These are phyloP conservation scores for Dicyrtomina minuta DNA, from an alignment of 2,888 invertebrate species.

Conservation along the genomic window DNA sequence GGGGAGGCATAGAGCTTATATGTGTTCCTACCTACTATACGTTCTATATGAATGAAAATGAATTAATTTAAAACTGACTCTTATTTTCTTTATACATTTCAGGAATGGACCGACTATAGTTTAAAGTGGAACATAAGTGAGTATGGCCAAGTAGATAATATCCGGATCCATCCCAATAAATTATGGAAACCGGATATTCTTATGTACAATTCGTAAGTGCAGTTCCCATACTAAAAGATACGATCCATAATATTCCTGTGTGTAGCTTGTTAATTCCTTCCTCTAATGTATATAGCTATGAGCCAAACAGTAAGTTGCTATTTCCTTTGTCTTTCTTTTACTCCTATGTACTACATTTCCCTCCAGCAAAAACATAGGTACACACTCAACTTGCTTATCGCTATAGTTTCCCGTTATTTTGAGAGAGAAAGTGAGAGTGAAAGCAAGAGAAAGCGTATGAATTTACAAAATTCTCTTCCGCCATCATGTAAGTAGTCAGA, in stretches of 20 bases:
- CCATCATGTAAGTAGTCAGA: too few relatives aligned
- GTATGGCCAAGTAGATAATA: constrained; percentile 89
- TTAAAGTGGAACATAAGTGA: constrained; percentile 94
- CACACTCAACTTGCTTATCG: too few relatives aligned
- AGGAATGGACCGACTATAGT: constrained; percentile 99
- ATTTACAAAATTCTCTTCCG: neutral
- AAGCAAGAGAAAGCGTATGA: too few relatives aligned
- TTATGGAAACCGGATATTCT: constrained; percentile 99
- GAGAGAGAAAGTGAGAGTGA: too few relatives aligned
- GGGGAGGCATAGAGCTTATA: too few relatives aligned
- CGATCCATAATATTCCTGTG: neutral
- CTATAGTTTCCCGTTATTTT: too few relatives aligned
- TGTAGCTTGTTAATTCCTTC: neutral
- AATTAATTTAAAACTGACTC: neutral
- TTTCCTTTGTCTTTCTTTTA: neutral
- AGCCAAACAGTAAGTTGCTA: neutral
- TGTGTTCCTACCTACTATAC: too few relatives aligned
- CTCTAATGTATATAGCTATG: neutral
- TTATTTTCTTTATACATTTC: constrained; percentile 48
- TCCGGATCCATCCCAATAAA: constrained; percentile 90
- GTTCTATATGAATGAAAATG: neutral
- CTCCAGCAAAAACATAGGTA: too few relatives aligned
- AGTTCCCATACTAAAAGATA: too few relatives aligned
- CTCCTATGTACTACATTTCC: too few relatives aligned
- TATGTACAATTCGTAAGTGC: constrained; percentile 94